A percentile compares a stretch with the other conserved stretches of the same genome.
phyloP scores from a whole-genome alignment of 2,113 vertebrate genomes.

The Oreochromis spilurus region DNA sequence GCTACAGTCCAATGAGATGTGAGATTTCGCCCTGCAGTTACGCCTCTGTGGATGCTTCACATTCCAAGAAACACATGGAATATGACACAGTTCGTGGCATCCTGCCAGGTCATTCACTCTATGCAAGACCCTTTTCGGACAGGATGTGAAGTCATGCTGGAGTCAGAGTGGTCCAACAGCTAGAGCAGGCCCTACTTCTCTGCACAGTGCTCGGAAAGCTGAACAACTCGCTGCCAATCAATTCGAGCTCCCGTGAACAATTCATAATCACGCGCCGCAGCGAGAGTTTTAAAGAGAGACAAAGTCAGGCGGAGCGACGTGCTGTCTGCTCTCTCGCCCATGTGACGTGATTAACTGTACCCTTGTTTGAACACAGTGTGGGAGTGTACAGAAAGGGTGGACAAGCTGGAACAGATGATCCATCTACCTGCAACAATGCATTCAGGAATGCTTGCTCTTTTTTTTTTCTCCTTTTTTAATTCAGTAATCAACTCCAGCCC shows the following conservation, averaged over 20 bases:
- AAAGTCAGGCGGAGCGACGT: neutral
- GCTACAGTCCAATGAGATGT: neutral
- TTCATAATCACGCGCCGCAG: neutral
- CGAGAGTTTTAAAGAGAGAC: neutral
- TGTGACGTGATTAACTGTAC: slow-evolving; percentile 13
- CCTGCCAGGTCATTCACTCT: neutral
- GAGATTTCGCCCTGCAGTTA: neutral
- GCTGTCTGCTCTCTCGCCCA: neutral
- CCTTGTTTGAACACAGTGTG: neutral
- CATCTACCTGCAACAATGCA: neutral
- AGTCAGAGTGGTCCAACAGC: neutral
- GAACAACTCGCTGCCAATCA: neutral
- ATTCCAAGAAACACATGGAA: neutral
- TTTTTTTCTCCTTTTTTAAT: neutral
- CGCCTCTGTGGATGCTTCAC: neutral
- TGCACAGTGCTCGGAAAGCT: neutral
- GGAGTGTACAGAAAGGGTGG: neutral
- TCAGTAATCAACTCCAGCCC: neutral
- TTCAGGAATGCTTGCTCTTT: neutral
- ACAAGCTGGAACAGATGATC: neutral
- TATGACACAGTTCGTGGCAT: neutral
- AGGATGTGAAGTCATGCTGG: neutral
- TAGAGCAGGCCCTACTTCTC: neutral
- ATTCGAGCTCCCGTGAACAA: neutral
- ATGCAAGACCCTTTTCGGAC: neutral